Evolutionary conservation across 2,797 vertebrate species (phyloP), one percentile per base, ranked within the genome.

Genomic region (Chanos chanos): DNA sequence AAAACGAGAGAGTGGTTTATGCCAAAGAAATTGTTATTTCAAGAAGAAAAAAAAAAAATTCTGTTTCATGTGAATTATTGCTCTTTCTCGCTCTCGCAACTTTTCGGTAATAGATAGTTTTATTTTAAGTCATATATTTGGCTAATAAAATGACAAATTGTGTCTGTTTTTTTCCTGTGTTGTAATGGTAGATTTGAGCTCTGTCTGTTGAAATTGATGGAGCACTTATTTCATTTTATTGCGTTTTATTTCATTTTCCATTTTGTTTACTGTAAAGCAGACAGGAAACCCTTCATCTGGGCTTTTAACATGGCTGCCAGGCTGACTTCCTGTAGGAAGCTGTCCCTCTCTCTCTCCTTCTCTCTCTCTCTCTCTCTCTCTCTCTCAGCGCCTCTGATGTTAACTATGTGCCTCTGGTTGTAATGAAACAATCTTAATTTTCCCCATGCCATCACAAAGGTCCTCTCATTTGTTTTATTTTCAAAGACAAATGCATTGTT

Each of bases 361-460:
- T n/a, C n/a, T n/a, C n/a, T n/a, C n/a, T n/a, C n/a, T n/a, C n/a
- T n/a, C n/a, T n/a, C n/a, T n/a, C n/a, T n/a, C n/a, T n/a, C n/a
- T 54, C 59, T 54, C 43, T 60, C 68, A 10, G 79, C 71, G 75
- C 83, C 84, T 89, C 85, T 80, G 81, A 64, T 72, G 83, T 83
- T 80, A 85, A 88, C 83, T 22, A 90, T 64, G 90, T 91, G 90
- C 89, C 90, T 91, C 91, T 45, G 79, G 82, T 88, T 62, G 15
- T 67, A 75, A 83, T 77, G 70, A 89, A 89, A 87, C 85, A 86
- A 90, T 89, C 82, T 80, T 87, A 82, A 86, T 87, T 89, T 86
- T 77, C 71, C 33, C 87, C 76, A 81, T 87, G 73, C 84, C 81
- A 74, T 83, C 70, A 44, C 75, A 78, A 79, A 77, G 61, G 59